Base-by-base conservation (phyloP, 2,113 vertebrate species). In the Arvicanthis niloticus region DNA sequence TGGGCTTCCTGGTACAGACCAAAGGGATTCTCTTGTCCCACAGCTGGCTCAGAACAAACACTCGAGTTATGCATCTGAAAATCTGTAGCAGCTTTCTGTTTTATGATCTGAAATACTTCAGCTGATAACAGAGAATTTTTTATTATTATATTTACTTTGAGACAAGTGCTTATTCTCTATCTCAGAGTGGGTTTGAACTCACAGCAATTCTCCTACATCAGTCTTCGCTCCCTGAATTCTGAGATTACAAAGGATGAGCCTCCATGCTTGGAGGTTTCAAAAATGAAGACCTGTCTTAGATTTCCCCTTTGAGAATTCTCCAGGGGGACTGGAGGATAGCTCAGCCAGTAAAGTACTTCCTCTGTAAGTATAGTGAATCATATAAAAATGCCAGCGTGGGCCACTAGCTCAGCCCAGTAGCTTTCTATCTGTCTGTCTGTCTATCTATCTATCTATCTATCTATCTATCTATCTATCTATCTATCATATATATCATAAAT, bases 1-100 rank as follows among this genome's bases (percentile, higher is more conserved):
- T 51, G 58, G 8, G 6, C 8, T 56, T 91, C 37, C 26, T 65
- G 60, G 48, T 76, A 7, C 10, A 82, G 1, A 24, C 72, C 8
- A 2, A n/a, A 60, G 10, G 1, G 42, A 12, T 1, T 7, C 11
- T 56, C 5, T n/a, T 81, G 72, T 19, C 37, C 48, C 3, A 2
- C 1, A 56, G 62, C 2, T 13, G 34, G 13, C 48, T 56, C 45
- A 26, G n/a, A 31, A 24, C 2, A 37, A 70, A 17, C 5, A 13
- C 4, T 22, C 5, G 62, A 21, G 2, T 1, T 26, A 22, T 3
- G 4, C 3, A 24, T 34, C 68, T 67, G 65, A 6, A 37, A 60
- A 91, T 78, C 73, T 15, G 65, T 0, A 4, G 6, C 1, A 8
- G 12, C 26, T 24, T 48, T 34, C 37, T 40, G 8, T 26, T 86